Conservation (phyloP, 2,113 vertebrate genomes). For the Sturnira hondurensis region DNA sequence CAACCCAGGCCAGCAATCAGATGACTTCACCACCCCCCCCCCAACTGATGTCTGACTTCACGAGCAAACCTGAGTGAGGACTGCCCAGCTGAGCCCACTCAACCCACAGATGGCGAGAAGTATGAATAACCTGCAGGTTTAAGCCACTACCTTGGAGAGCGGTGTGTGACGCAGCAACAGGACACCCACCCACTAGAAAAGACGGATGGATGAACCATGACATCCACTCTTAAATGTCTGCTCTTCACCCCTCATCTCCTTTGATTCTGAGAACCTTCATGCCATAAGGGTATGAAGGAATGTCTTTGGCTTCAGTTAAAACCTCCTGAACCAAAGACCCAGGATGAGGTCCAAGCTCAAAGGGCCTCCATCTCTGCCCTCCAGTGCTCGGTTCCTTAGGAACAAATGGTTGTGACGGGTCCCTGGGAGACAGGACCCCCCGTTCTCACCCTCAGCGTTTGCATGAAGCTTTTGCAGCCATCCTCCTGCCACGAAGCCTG, state of each 20-base stretch:
- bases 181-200: neutral
- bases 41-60: neutral
- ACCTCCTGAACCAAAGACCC: neutral
- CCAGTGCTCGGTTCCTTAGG: neutral
- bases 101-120: neutral
- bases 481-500: neutral
- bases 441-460: constrained; percentile 34
- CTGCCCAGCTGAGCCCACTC: neutral
- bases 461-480: neutral
- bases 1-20: neutral
- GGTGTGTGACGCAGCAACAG: neutral
- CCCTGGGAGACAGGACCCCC: neutral
- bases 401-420: neutral
- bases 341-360: neutral
- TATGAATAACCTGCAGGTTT: neutral
- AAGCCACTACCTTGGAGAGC: neutral
- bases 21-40: neutral
- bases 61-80: neutral
- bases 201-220: neutral
- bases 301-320: neutral
- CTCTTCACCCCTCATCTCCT: neutral
- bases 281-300: neutral
- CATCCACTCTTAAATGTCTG: neutral
- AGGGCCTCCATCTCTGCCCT: neutral
- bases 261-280: neutral